Evolutionary conservation across 2,888 invertebrate genomes (phyloP).

Genomic region (Chaetogeoica ovagalla): DNA sequence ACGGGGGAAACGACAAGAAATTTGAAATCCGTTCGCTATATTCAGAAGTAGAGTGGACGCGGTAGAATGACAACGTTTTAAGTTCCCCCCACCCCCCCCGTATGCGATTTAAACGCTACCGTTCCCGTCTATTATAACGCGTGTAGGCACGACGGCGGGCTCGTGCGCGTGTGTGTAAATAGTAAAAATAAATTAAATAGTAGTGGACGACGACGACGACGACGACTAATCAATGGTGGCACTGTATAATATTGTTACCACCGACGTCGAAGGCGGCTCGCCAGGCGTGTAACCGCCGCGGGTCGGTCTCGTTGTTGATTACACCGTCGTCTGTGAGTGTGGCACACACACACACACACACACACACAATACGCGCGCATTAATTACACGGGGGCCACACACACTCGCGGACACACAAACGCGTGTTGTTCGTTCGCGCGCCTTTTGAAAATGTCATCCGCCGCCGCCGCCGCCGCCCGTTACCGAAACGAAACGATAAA

Average conservation of each 20-base stretch:
- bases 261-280: constrained; percentile 16
- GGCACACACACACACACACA: neutral
- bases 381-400: constrained; percentile 39
- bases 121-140: too few relatives aligned
- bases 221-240: too few relatives aligned
- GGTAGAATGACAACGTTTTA: too few relatives aligned
- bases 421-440: too few relatives aligned
- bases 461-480: neutral
- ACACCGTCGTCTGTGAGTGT: constrained; percentile 9
- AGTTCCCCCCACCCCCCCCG: too few relatives aligned
- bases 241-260: neutral
- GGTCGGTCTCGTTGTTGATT: constrained; percentile 41
- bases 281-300: constrained; percentile 40
- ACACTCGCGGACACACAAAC: neutral
- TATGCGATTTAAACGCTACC: too few relatives aligned
- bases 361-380: neutral
- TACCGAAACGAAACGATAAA: neutral
- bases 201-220: constrained; percentile 3
- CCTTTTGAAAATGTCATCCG: constrained; percentile 11
- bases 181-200: neutral
- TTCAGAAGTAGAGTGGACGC: too few relatives aligned
- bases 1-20: too few relatives aligned
- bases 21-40: too few relatives aligned
- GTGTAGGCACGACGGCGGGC: too few relatives aligned
- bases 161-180: neutral